Evolutionary conservation across 2,797 vertebrate genomes (phyloP).

Genomic region (Pseudotriccus pelzelni): DNA sequence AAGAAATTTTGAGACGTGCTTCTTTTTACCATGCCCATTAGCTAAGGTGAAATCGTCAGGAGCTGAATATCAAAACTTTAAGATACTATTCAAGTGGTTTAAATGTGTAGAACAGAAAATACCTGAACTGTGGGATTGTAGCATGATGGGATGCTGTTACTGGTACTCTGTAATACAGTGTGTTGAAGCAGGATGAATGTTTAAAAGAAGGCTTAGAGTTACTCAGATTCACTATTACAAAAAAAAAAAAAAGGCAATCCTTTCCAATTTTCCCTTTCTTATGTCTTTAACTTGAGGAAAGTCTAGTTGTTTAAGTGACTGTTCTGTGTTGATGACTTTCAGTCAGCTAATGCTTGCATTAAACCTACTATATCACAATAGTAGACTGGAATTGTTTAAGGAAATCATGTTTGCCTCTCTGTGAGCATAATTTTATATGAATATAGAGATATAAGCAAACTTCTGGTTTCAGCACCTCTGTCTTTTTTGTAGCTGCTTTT

Average conservation of each 20-base stretch:
- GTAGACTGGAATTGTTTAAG: neutral
- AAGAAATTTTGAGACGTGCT: neutral
- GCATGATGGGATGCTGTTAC: neutral
- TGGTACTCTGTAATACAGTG: neutral
- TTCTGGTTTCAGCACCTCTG: slow-evolving; percentile 48
- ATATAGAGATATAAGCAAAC: neutral
- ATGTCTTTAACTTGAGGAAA: neutral
- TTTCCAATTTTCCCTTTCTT: neutral
- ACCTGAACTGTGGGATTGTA: neutral
- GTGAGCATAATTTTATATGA: neutral
- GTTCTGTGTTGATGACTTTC: neutral
- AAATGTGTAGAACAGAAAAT: neutral
- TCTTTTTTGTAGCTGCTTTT: slow-evolving; percentile 91
- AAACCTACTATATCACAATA: neutral
- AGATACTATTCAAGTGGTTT: neutral
- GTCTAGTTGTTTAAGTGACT: neutral
- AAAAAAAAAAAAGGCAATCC: neutral
- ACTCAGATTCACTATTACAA: neutral
- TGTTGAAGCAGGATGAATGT: neutral
- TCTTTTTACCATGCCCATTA: neutral
- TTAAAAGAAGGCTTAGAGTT: neutral
- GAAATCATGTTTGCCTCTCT: neutral
- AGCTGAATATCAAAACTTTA: neutral
- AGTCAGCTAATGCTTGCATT: neutral
- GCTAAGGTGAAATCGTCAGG: neutral